These are phyloP conservation scores for Grus americana DNA, from an alignment of 2,113 vertebrate genomes.

Conservation along the genomic window DNA sequence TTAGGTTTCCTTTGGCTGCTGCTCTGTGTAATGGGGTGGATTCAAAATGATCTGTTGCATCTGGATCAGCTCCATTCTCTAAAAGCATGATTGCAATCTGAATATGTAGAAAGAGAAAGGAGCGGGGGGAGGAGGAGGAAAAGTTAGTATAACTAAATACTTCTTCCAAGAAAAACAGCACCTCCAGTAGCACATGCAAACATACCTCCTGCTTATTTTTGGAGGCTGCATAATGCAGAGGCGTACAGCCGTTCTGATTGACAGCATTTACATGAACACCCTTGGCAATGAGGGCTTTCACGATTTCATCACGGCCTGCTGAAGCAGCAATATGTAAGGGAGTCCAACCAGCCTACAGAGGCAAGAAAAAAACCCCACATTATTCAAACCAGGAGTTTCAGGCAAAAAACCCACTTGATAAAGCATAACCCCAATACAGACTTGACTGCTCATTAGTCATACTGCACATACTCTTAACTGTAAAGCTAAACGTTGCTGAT, in stretches of 20 bases:
- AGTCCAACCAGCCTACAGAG: conserved; percentile 86
- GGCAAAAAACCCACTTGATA: not conserved
- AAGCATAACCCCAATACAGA: not conserved
- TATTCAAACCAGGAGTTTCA: not conserved
- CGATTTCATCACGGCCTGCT: conserved; percentile 92
- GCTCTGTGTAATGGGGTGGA: conserved; percentile 94
- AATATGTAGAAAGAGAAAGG: not conserved
- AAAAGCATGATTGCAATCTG: conserved; percentile 91
- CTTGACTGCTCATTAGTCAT: not conserved
- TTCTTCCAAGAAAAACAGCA: not conserved
- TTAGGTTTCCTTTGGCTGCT: conserved; percentile 91
- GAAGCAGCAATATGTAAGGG: conserved; percentile 96
- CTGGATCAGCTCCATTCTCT: conserved; percentile 89
- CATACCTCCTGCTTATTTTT: conserved; percentile 92
- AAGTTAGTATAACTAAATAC: not conserved
- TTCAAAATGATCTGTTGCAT: conserved; percentile 87
- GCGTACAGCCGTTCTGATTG: conserved; percentile 94
- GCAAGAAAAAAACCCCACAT: rapidly evolving
- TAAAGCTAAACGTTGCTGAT: not conserved
- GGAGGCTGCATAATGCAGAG: conserved; percentile 94
- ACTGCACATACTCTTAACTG: not conserved
- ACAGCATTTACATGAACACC: conserved; percentile 90
- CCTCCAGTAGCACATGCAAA: not conserved
- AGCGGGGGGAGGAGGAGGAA: not conserved
- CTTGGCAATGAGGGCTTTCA: conserved; percentile 84